A percentile compares a stretch with the other conserved stretches of the same genome.
phyloP scores from a whole-genome alignment of 2,797 vertebrate species.

The Schizopygopsis pylzovi region DNA sequence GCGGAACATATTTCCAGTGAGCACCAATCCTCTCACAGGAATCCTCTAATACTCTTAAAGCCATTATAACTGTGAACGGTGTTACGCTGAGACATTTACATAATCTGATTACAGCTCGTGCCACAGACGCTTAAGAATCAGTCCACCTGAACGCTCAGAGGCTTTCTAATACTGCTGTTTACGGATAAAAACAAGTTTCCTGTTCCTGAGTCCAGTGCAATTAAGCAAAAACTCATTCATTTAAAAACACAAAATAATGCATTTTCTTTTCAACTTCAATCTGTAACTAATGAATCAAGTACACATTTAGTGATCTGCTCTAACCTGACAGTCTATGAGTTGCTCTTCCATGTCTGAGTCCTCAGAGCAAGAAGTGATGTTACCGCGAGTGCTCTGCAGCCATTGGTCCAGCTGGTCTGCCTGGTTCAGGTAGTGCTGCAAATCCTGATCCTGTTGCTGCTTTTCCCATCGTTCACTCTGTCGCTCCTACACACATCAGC shows the following conservation, averaged over 20 bases:
- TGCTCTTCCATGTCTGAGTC: constrained; percentile 95
- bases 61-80: constrained; percentile 67
- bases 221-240: neutral
- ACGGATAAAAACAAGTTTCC: constrained; percentile 57
- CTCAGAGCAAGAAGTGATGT: constrained; percentile 74
- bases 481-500: constrained; percentile 80
- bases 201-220: neutral
- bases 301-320: constrained; percentile 6
- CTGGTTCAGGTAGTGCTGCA: constrained; percentile 90
- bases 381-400: constrained; percentile 87
- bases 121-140: constrained; percentile 68
- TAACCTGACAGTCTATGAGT: constrained; percentile 94
- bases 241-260: neutral
- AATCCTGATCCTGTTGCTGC: constrained; percentile 91
- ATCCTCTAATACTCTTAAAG: constrained; percentile 71
- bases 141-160: constrained; percentile 64
- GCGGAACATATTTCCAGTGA: constrained; percentile 49
- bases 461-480: constrained; percentile 93
- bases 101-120: constrained; percentile 88
- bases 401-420: constrained; percentile 94
- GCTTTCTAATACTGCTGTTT: constrained; percentile 69
- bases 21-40: constrained; percentile 70
- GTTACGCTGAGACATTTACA: constrained; percentile 73
- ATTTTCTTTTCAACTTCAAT: neutral
- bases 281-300: neutral